Evolutionary conservation across 2,113 vertebrate species (phyloP).

Genomic region (Ochotona princeps): DNA sequence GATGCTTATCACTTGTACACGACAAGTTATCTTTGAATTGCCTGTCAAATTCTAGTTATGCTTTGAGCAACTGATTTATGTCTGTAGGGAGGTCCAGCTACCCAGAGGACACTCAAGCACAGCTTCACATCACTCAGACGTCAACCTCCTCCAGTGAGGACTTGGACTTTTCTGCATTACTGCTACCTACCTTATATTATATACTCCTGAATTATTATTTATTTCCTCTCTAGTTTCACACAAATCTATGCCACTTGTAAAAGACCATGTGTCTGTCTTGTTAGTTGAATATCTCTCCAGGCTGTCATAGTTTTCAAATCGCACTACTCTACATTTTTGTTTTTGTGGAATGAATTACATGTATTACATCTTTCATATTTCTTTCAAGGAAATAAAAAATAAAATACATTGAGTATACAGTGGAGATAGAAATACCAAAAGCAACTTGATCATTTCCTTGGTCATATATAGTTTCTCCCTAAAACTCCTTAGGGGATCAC

Average conservation of each 20-base stretch:
- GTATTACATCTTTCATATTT: background rate
- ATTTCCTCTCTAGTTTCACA: background rate
- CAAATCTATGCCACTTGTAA: background rate
- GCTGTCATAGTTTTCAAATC: background rate
- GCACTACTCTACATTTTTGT: background rate
- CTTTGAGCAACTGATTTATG: background rate
- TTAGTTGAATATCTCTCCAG: too few species aligned
- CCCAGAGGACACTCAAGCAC: background rate
- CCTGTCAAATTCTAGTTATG: background rate
- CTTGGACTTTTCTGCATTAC: background rate
- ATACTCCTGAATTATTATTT: background rate
- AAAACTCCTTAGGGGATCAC: background rate
- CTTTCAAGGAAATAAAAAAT: conserved; percentile 28
- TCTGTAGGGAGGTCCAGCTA: background rate
- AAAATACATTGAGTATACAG: background rate
- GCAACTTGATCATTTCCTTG: background rate
- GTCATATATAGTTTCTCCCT: background rate
- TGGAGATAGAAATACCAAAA: background rate
- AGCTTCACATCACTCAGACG: background rate
- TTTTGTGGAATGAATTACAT: background rate
- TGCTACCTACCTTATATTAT: background rate
- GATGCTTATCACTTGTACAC: background rate
- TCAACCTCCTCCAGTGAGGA: background rate
- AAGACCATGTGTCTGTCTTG: background rate
- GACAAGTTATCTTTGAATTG: background rate